Evolutionary conservation across 35 echinoderm and acorn worm genomes (phyloP).

Genomic region (Ophiothrix spiculata): DNA sequence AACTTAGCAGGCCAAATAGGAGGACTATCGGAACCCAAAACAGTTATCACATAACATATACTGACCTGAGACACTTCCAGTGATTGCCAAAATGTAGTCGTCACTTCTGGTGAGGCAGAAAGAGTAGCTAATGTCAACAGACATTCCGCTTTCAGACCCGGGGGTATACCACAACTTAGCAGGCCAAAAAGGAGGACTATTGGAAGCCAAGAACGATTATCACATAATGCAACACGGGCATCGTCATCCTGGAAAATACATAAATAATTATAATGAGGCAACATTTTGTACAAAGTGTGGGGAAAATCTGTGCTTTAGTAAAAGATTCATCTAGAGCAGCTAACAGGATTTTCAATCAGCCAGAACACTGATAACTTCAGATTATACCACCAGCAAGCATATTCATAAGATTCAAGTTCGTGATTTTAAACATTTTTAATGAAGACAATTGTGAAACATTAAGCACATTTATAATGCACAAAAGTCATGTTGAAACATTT

Average conservation of each 20-base stretch:
- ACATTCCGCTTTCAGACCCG: conserved; percentile 80
- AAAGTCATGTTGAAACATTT: no score
- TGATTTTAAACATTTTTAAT: no score
- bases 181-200: conserved; percentile 78
- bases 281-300: no score
- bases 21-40: conserved; percentile 83
- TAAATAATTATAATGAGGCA: neutral
- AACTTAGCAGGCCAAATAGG: conserved; percentile 76
- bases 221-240: conserved; percentile 71
- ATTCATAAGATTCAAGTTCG: no score
- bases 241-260: conserved; percentile 58
- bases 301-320: neutral
- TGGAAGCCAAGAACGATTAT: conserved; percentile 94
- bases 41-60: no score
- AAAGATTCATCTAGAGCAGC: neutral
- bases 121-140: conserved; percentile 70
- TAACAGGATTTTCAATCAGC: neutral
- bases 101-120: conserved; percentile 84
- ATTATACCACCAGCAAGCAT: no score
- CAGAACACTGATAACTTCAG: no score
- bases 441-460: no score
- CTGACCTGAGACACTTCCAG: conserved; percentile 92
- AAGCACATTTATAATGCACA: no score
- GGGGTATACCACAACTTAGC: conserved; percentile 83
- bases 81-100: conserved; percentile 80